Conservation (phyloP, 2,888 invertebrate genomes). For the Diabrotica balteata region DNA sequence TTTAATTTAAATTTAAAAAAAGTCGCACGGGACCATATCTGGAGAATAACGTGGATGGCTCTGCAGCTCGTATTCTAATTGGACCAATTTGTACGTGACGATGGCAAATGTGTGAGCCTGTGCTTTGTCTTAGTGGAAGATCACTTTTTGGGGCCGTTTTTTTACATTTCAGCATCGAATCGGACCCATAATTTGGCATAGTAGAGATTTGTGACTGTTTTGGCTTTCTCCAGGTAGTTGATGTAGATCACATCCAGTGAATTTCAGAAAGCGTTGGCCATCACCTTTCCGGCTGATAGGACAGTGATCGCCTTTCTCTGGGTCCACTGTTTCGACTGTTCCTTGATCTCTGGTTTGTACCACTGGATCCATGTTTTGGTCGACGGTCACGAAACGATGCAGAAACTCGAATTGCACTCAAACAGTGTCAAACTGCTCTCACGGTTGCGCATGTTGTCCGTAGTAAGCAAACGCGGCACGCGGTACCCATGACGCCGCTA, state of each 20-base stretch:
- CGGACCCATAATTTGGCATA: neutral
- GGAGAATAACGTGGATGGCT: too few relatives aligned
- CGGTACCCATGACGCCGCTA: neutral
- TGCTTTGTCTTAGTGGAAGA: too few relatives aligned
- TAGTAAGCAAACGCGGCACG: neutral
- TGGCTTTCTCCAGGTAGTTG: conserved; percentile 42
- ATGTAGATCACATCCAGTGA: conserved; percentile 36
- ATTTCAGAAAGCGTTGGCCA: conserved; percentile 52
- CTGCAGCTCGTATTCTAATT: too few relatives aligned
- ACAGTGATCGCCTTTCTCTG: conserved; percentile 32
- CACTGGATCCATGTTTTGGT: conserved; percentile 25
- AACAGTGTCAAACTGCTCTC: conserved; percentile 28
- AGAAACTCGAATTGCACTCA: conserved; percentile 25
- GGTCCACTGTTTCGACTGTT: conserved; percentile 30
- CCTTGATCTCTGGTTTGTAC: conserved; percentile 7
- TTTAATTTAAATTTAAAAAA: too few relatives aligned
- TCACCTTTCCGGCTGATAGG: conserved; percentile 45
- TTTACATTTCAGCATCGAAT: neutral
- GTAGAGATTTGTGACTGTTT: neutral
- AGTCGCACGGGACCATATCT: too few relatives aligned
- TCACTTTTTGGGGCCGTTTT: neutral
- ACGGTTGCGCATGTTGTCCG: neutral
- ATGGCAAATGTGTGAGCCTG: too few relatives aligned
- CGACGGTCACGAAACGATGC: conserved; percentile 33
- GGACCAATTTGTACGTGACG: too few relatives aligned